A percentile compares a stretch with the other conserved stretches of the same genome.
These are phyloP conservation scores for Scaptomyza tumidula DNA, from an alignment of 2,888 invertebrate species.

Conservation along the genomic window DNA sequence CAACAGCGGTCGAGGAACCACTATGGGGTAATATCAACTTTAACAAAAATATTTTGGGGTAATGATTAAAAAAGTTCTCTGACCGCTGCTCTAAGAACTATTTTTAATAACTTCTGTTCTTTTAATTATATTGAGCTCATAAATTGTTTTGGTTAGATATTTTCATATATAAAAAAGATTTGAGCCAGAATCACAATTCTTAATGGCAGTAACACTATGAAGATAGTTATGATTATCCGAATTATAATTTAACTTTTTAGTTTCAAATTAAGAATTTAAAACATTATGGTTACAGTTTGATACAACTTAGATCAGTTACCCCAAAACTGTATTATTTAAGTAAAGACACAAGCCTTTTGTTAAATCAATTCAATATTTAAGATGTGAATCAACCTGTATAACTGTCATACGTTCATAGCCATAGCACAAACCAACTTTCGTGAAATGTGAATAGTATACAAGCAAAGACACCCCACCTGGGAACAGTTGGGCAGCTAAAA, in stretches of 20 bases:
- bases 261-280: too few species aligned
- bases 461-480: neutral
- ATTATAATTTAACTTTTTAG: too few species aligned
- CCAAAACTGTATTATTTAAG: neutral
- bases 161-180: slow-evolving; percentile 27
- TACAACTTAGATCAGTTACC: too few species aligned
- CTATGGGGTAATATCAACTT: too few species aligned
- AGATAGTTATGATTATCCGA: too few species aligned
- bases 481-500: neutral
- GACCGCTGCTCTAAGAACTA: too few species aligned
- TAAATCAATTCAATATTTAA: neutral
- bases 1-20: too few species aligned
- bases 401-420: too few species aligned
- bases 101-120: slow-evolving; percentile 23
- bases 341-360: neutral
- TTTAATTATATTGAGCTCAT: slow-evolving; percentile 30
- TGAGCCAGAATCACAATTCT: slow-evolving; percentile 41
- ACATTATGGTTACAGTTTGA: too few species aligned
- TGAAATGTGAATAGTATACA: neutral
- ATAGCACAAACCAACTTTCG: neutral
- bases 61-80: too few species aligned
- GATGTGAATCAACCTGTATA: too few species aligned
- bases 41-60: too few species aligned
- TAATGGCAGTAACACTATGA: slow-evolving; percentile 35
- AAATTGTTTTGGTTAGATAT: slow-evolving; percentile 3